Conservation (phyloP, 2,888 invertebrate genomes). For the Muschampia plurimacula region DNA sequence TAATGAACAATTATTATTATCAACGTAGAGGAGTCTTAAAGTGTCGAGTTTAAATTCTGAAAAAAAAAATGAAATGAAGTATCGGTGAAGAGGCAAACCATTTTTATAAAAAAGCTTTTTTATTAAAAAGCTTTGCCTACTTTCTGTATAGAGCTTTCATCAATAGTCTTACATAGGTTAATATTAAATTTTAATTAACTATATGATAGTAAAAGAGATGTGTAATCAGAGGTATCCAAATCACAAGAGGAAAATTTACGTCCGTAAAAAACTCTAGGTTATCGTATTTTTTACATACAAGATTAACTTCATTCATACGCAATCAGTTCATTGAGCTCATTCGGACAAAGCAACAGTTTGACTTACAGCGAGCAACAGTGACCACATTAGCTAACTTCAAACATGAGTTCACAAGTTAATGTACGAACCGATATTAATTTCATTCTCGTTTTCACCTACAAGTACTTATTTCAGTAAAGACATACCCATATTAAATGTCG, state of each 20-base stretch:
- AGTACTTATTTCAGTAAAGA: conserved; percentile 7
- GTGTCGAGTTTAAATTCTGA: not conserved
- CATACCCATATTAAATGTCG: conserved; percentile 27
- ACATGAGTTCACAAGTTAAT: conserved; percentile 18
- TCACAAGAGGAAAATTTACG: not conserved
- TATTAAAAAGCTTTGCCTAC: no score
- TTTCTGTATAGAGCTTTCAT: no score
- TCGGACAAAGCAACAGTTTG: not conserved
- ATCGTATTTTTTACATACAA: not conserved
- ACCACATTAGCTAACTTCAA: conserved; percentile 20
- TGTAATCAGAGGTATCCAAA: no score
- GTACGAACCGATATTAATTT: conserved; percentile 28
- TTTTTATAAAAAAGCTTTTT: no score
- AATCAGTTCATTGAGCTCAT: conserved; percentile 14
- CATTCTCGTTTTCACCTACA: conserved; percentile 21
- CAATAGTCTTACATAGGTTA: no score
- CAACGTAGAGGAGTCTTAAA: not conserved
- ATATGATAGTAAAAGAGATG: no score
- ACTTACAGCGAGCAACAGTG: conserved; percentile 1
- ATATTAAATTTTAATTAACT: no score
- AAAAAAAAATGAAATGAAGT: no score
- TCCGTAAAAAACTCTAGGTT: no score
- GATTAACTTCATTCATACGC: not conserved
- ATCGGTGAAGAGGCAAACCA: no score
- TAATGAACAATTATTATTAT: not conserved